phyloP scores from a whole-genome alignment of 2,113 vertebrate genomes.

The Dolichallabes microphthalmus region DNA sequence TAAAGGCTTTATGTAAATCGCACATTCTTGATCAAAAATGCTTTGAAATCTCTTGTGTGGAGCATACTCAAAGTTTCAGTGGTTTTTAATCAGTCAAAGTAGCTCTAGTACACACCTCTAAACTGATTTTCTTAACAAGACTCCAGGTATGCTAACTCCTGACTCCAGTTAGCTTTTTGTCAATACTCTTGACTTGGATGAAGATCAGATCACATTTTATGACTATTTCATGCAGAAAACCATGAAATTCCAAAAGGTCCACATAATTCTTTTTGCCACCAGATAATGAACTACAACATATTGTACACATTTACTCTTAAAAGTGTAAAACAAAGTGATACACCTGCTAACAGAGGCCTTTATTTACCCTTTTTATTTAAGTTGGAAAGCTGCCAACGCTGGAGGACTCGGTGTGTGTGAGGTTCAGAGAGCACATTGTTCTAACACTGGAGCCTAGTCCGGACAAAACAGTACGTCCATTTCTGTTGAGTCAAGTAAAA shows the following conservation, averaged over 20 bases:
- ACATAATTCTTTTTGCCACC: background rate
- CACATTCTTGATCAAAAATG: no score
- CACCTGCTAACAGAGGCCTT: background rate
- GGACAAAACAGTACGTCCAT: constrained; percentile 70
- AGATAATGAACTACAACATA: background rate
- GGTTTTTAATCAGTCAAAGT: no score
- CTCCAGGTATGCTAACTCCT: no score
- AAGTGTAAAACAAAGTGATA: background rate
- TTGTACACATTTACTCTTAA: background rate
- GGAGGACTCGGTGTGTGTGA: constrained; percentile 75
- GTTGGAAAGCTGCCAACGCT: constrained; percentile 76
- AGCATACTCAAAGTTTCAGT: no score
- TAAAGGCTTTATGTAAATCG: no score
- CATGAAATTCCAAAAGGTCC: no score
- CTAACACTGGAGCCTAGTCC: constrained; percentile 77
- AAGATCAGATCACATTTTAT: no score
- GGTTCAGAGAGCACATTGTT: constrained; percentile 76
- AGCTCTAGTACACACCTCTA: no score
- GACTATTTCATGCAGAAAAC: no score
- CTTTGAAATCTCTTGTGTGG: no score
- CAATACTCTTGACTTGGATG: background rate
- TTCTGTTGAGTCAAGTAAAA: no score
- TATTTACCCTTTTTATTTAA: constrained; percentile 44
- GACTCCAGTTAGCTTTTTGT: background rate
- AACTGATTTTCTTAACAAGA: no score